These are phyloP conservation scores for Ceuthmochares aereus DNA, from an alignment of 2,113 vertebrate genomes.

Conservation along the genomic window DNA sequence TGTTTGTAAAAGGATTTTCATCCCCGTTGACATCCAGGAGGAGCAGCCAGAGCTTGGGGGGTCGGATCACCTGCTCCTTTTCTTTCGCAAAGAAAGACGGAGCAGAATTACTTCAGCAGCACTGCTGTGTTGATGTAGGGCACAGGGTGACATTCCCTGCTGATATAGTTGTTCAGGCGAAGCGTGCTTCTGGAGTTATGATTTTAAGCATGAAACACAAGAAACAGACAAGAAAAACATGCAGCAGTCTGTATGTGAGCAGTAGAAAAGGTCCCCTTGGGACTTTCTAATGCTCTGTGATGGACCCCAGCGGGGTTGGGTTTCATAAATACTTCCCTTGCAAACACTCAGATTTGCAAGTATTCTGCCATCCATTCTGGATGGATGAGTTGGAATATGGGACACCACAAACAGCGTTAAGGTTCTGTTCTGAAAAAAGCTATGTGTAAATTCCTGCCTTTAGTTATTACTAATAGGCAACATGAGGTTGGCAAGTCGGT, in stretches of 20 bases:
- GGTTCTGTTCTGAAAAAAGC: background rate
- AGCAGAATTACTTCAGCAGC: background rate
- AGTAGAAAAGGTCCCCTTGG: background rate
- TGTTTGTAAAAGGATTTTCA: conserved; percentile 13
- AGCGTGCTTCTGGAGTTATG: background rate
- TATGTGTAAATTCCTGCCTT: background rate
- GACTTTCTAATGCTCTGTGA: background rate
- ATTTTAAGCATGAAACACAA: background rate
- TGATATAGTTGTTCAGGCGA: background rate
- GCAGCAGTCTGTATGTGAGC: background rate
- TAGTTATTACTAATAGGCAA: background rate
- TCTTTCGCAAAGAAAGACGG: background rate
- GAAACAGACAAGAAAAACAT: background rate
- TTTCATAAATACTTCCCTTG: background rate
- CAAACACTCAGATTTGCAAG: background rate
- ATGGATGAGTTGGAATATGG: background rate
- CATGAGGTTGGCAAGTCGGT: background rate
- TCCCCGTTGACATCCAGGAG: background rate
- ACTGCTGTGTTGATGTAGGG: background rate
- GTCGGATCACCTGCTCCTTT: background rate
- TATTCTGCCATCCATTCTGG: background rate
- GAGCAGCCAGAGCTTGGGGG: background rate
- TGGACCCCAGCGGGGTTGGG: accelerated
- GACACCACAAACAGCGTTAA: background rate
- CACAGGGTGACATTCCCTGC: background rate